These are phyloP conservation scores for Rhagophthalmus giganteus DNA, from an alignment of 2,888 invertebrate species.

Conservation along the genomic window DNA sequence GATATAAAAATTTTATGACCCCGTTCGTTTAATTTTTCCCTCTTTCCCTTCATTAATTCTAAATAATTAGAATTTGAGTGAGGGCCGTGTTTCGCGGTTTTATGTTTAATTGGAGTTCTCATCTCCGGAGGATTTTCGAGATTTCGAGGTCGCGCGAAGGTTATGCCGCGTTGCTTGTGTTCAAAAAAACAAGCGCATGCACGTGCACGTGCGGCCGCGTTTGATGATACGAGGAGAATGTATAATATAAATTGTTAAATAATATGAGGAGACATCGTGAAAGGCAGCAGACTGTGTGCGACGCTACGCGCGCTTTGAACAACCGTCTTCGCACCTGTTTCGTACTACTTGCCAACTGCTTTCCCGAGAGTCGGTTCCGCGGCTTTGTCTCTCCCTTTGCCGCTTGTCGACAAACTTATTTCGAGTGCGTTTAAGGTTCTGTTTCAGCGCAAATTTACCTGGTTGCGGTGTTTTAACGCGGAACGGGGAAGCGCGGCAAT, in stretches of 20 bases:
- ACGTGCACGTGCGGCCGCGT: too few species aligned
- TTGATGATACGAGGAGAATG: too few species aligned
- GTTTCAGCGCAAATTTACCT: slow-evolving; percentile 27
- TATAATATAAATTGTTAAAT: too few species aligned
- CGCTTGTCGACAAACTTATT: slow-evolving; percentile 19
- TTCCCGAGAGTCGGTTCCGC: slow-evolving; percentile 26
- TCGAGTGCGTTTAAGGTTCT: slow-evolving; percentile 25
- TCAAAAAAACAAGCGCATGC: too few species aligned
- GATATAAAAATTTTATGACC: slow-evolving; percentile 6
- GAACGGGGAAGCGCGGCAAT: neutral
- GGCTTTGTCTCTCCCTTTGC: slow-evolving; percentile 30
- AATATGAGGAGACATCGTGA: too few species aligned
- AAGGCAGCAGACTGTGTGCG: too few species aligned
- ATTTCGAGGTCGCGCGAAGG: too few species aligned
- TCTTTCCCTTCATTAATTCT: neutral
- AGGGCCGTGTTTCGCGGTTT: too few species aligned
- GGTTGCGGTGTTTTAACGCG: slow-evolving; percentile 19
- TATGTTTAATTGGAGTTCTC: too few species aligned
- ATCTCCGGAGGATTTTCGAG: too few species aligned
- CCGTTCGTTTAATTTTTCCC: slow-evolving; percentile 1
- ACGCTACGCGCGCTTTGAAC: neutral
- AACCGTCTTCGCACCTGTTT: slow-evolving; percentile 29
- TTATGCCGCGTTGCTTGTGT: too few species aligned
- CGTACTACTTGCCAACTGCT: slow-evolving; percentile 28
- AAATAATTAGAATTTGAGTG: too few species aligned